These are phyloP conservation scores for Merops nubicus DNA, from an alignment of 2,113 vertebrate species.

Conservation along the genomic window DNA sequence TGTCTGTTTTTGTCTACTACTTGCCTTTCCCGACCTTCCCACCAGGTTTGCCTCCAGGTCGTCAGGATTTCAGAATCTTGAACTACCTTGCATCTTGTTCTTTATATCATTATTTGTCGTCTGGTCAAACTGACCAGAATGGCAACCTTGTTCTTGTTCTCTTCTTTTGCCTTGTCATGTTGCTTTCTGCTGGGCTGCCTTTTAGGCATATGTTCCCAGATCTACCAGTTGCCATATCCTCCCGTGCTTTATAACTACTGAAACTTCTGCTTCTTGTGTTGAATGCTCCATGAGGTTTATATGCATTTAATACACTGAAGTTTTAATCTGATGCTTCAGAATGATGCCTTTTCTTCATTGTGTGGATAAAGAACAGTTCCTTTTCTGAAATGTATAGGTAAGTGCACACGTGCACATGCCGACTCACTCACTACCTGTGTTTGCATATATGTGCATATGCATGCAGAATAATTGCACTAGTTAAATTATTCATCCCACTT, in stretches of 20 bases:
- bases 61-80: not conserved
- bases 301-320: slow-evolving; percentile 39
- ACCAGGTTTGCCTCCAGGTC: not conserved
- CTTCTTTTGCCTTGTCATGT: not conserved
- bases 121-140: not conserved
- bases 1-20: not conserved
- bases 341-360: slow-evolving; percentile 57
- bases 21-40: not conserved
- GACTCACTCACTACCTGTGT: slow-evolving; percentile 6
- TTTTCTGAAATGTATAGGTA: slow-evolving; percentile 59
- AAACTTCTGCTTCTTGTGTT: slow-evolving; percentile 20
- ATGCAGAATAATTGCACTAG: slow-evolving; percentile 35
- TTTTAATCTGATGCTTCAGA: slow-evolving; percentile 61
- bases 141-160: not conserved
- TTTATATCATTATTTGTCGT: not conserved
- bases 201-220: not conserved
- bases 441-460: slow-evolving; percentile 24
- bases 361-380: slow-evolving; percentile 53
- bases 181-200: not conserved
- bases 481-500: slow-evolving; percentile 25
- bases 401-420: slow-evolving; percentile 48
- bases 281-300: not conserved
- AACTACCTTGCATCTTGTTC: not conserved
- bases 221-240: slow-evolving; percentile 3
- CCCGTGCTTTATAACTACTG: not conserved